Evolutionary conservation across 2,888 invertebrate species (phyloP), one percentile per base, ranked within the genome.

Genomic region (Spialia ferax): DNA sequence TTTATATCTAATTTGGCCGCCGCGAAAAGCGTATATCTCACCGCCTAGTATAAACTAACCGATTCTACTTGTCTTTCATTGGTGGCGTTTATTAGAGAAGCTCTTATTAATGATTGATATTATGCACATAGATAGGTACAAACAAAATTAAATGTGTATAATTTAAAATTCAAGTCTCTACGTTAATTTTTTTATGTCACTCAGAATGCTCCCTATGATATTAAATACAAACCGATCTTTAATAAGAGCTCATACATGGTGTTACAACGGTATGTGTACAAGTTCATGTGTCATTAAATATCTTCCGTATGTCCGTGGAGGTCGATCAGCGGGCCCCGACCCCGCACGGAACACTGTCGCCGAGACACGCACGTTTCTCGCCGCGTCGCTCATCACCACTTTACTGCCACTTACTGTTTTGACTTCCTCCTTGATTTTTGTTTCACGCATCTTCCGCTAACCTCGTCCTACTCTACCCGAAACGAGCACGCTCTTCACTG

Each of bases 341-440:
- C 92, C 93, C 93, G 93, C 93, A 93, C 93, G 93, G 93, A 93
- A 93, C 93, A 93, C 93, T 86, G 79, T 78, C 86, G 86, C 85
- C 60, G 60, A 66, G 86, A 87, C 82, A 84, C 84, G 89, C 89
- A 89, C 89, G 85, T 87, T 81, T 84, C 79, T 87, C 82, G 86
- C 79, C 86, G 87, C 86, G 87, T 85, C 85, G 86, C 85, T 88
- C 91, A 89, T 91, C 84, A 89, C 90, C 85, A 91, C 91, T 91
- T 87, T 89, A 91, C 92, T 90, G 84, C 86, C 87, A 92, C 89
- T 85, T 81, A 91, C 91, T 90, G 79, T 89, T 87, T 81, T 85
- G 79, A 87, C 89, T 88, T 88, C 88, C 90, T 88, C 78, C 83
- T 83, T 87, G 86, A 89, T 79, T 85, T 85, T 87, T 86, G 82